phyloP scores from a whole-genome alignment of 2,888 invertebrate species.

The Torymus auratus region DNA sequence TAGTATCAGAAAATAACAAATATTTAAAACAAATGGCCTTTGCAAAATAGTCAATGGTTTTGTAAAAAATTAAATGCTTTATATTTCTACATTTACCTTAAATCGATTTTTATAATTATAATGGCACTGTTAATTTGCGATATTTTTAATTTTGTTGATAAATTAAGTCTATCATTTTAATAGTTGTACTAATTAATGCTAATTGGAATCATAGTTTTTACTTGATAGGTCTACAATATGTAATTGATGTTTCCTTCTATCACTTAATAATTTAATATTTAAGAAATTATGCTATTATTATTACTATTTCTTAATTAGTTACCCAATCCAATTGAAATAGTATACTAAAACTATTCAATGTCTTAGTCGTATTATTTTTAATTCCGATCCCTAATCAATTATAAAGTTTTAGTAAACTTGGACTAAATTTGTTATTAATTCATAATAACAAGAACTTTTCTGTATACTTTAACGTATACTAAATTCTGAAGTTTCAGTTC shows the following conservation, averaged over 20 bases:
- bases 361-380: no score
- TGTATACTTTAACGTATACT: background rate
- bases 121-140: conserved; percentile 40
- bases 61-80: background rate
- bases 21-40: no score
- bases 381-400: no score
- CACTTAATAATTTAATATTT: conserved; percentile 34
- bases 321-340: background rate
- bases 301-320: background rate
- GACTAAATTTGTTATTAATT: background rate
- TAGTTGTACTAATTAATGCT: background rate
- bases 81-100: conserved; percentile 7
- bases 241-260: conserved; percentile 48
- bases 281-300: background rate
- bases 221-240: conserved; percentile 27
- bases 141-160: background rate
- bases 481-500: conserved; percentile 8
- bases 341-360: background rate
- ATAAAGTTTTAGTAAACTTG: no score
- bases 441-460: background rate
- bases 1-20: no score
- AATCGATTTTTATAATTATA: conserved; percentile 19
- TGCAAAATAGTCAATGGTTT: no score
- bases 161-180: background rate
- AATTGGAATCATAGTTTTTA: background rate